phyloP scores from a whole-genome alignment of 2,888 invertebrate genomes.

The Dicycla oo region DNA sequence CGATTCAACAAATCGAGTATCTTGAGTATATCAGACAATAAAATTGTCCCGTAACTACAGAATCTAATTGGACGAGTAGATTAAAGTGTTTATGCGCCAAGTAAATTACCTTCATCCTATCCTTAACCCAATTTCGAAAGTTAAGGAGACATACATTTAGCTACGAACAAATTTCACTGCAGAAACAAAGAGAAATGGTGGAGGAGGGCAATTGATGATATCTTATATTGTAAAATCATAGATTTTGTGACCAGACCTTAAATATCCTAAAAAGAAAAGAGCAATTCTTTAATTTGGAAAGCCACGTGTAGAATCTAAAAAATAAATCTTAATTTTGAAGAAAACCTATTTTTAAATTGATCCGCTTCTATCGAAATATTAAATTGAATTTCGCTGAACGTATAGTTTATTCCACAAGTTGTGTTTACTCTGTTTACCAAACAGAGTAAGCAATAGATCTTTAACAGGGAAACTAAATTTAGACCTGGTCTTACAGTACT shows the following conservation, averaged over 20 bases:
- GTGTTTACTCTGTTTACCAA: constrained; percentile 18
- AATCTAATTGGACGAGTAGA: constrained; percentile 48
- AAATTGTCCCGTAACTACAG: constrained; percentile 7
- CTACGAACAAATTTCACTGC: constrained; percentile 56
- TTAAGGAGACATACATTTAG: constrained; percentile 28
- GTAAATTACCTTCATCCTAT: constrained; percentile 61
- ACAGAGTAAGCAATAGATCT: constrained; percentile 1
- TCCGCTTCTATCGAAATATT: not conserved
- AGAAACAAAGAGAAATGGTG: constrained; percentile 41
- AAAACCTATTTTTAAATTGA: not conserved
- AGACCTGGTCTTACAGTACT: not conserved
- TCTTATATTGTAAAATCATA: not conserved
- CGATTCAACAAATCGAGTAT: not conserved
- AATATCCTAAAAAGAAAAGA: no score
- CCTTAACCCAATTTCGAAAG: constrained; percentile 72
- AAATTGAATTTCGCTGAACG: constrained; percentile 12
- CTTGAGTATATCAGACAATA: not conserved
- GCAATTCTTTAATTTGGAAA: no score
- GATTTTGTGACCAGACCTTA: no score
- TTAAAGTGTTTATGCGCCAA: constrained; percentile 51
- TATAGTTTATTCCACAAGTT: constrained; percentile 7
- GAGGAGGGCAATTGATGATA: not conserved
- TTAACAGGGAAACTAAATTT: constrained; percentile 18
- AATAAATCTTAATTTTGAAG: not conserved
- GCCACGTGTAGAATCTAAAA: not conserved